Percentiles rank a stretch among this genome's conserved stretches.
These are phyloP conservation scores for human DNA, from an alignment of 2,113 vertebrate species.

Conservation along the genomic window DNA sequence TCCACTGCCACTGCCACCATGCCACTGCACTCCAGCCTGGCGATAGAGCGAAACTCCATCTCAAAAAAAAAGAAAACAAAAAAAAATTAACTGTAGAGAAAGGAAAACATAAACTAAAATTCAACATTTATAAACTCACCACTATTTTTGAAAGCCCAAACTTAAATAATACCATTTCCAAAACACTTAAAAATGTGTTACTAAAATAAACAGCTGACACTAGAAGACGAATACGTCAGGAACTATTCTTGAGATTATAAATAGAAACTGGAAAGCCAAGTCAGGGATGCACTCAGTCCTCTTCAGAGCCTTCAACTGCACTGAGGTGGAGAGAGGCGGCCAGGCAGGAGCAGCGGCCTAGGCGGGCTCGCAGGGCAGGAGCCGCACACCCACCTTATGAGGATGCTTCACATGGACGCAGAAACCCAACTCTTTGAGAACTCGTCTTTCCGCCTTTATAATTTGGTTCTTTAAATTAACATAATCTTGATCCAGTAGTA, in stretches of 20 bases:
- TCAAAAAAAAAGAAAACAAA: not conserved
- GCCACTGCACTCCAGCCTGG: too few relatives aligned
- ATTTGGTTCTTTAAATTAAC: constrained; percentile 91
- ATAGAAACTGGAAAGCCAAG: not conserved
- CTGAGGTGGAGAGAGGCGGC: not conserved
- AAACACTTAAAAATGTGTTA: not conserved
- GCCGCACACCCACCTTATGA: constrained; percentile 88
- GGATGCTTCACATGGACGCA: constrained; percentile 94
- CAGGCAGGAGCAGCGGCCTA: too few relatives aligned
- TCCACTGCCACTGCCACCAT: too few relatives aligned
- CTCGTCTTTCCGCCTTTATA: constrained; percentile 90
- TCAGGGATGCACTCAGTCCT: too few relatives aligned
- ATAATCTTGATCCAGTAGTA: constrained; percentile 89
- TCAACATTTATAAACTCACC: not conserved
- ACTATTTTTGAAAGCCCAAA: not conserved
- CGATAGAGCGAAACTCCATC: not conserved
- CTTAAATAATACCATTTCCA: not conserved
- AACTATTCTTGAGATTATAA: accelerated
- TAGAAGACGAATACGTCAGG: accelerated
- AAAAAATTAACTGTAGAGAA: not conserved
- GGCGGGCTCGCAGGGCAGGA: accelerated
- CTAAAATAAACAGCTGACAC: not conserved
- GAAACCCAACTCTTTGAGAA: constrained; percentile 92
- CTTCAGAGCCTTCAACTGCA: not conserved
- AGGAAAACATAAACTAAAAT: not conserved